Evolutionary conservation across 2,113 vertebrate genomes (phyloP), one percentile per base, ranked within the genome.

Genomic region (Chaetorhynchus papuensis): DNA sequence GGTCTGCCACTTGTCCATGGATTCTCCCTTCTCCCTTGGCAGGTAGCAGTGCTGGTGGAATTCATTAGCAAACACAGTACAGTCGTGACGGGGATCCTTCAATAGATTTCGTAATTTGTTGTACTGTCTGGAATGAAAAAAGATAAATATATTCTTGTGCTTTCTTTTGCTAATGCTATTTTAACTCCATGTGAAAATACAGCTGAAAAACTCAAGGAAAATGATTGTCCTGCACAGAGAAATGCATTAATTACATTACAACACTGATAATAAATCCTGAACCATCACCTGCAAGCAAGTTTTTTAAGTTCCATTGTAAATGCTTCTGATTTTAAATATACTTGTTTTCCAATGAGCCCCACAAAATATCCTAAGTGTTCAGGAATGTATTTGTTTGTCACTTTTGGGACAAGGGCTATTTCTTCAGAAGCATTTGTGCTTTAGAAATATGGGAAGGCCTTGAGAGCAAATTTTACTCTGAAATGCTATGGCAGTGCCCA

Each of bases 61-160:
- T 47, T 99, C 99, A 54, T 99, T 99, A 33, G 98, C 98, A 94
- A 99, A 99, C 90, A 99, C 97, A 26, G 98, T 53, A 4, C 99
- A 99, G 83, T 99, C 98, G 2, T 98, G 98, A 4, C 98, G 99
- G 5, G 99, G 97, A 88, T 99, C 99, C 96, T 98, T 99, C 66
- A 99, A 69, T 1, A 99, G 97, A 90, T 95, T 98, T 26, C 98
- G 97, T 89, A 99, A 89, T 68, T 98, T 99, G 95, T 98, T 99
- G 97, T 99, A 99, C 57, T 98, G 98, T 78, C 99, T 99, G 94
- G 10, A 94, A 94, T 22, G 85, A 26, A 85, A 94, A 63, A 60
- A 56, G 30, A 64, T 2, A 63, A 76, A 95, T 57, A n/a, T 6
- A 45, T 19, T 22, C 26, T 22, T 61, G 20, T 61, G 45, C 22